Evolutionary conservation across 2,113 vertebrate species (phyloP).

Genomic region (Porphyrio hochstetteri): DNA sequence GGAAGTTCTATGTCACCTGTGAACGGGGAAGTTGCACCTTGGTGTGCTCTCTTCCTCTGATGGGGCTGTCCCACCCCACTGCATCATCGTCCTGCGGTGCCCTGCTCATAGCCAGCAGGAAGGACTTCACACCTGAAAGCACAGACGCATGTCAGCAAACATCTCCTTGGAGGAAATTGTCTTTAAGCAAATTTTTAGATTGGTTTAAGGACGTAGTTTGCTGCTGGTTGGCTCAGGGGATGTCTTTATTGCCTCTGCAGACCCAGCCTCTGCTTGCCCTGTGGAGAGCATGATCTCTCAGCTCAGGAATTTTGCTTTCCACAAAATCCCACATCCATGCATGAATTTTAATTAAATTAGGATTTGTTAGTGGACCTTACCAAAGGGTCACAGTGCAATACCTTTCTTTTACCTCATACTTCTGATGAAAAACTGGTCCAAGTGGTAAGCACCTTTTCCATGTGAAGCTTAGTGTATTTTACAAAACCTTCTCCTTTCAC

Average conservation of each 20-base stretch:
- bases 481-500: not conserved
- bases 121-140: not conserved
- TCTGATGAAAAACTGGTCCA: not conserved
- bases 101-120: fast-evolving
- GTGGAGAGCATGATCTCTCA: not conserved
- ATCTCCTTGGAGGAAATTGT: not conserved
- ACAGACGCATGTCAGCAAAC: fast-evolving
- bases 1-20: not conserved
- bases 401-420: not conserved
- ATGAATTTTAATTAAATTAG: not conserved
- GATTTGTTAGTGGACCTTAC: not conserved
- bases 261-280: not conserved
- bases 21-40: not conserved
- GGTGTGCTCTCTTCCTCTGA: not conserved
- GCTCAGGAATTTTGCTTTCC: not conserved
- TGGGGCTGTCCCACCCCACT: not conserved
- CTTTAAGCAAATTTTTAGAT: not conserved
- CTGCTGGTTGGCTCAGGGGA: not conserved
- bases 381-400: not conserved
- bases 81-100: fast-evolving
- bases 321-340: not conserved
- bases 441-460: not conserved
- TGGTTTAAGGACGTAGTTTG: not conserved
- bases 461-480: not conserved
- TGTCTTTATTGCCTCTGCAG: not conserved